A percentile compares a stretch with the other conserved stretches of the same genome.
phyloP scores from a whole-genome alignment of 2,797 vertebrate species.

The Sandelia bainsii region DNA sequence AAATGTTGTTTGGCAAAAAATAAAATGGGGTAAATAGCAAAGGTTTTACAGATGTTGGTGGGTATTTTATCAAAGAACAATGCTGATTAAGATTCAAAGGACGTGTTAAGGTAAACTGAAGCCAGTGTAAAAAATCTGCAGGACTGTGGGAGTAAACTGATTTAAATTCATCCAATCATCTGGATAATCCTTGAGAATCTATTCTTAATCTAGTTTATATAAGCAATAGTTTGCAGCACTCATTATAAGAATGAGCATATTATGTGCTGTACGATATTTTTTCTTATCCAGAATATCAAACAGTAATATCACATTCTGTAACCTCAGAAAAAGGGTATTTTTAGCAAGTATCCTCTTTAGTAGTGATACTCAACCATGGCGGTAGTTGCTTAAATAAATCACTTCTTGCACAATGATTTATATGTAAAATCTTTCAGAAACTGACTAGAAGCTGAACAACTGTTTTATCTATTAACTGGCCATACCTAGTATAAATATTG shows the following conservation, averaged over 20 bases:
- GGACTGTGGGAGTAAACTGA: not conserved
- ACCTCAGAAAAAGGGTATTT: not conserved
- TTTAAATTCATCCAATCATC: constrained; percentile 24
- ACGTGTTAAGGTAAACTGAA: constrained; percentile 27
- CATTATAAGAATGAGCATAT: not conserved
- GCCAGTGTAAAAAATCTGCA: constrained; percentile 23
- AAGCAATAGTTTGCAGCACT: not conserved
- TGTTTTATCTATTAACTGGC: not conserved
- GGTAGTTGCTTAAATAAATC: not conserved
- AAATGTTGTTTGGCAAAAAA: too few species aligned
- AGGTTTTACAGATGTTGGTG: too few species aligned
- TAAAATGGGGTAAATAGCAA: too few species aligned
- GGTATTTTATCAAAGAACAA: constrained; percentile 25
- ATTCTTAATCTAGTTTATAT: not conserved
- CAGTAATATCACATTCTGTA: not conserved
- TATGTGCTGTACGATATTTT: not conserved
- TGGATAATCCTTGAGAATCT: not conserved
- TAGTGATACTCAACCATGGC: not conserved
- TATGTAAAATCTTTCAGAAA: not conserved
- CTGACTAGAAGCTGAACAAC: too few species aligned
- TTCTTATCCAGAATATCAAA: not conserved
- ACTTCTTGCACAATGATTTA: not conserved
- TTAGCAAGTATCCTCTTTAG: not conserved
- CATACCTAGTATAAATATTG: not conserved
- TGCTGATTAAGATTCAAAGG: constrained; percentile 49